Evolutionary conservation across 2,113 vertebrate genomes (phyloP).

Genomic region (Acinonyx jubatus): DNA sequence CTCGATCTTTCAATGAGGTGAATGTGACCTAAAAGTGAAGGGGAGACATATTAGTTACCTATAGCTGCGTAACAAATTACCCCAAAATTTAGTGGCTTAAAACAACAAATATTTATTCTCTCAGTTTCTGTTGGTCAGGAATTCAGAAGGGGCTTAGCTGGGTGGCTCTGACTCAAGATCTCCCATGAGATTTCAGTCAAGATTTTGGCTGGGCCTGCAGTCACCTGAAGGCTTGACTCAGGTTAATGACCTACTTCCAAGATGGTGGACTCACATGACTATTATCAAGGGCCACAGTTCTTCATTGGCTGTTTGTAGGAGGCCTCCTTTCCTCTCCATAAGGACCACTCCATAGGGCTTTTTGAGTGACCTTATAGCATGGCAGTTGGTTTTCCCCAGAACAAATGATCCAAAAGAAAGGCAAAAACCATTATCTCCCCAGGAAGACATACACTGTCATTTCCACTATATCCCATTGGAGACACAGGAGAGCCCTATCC

Average conservation of each 20-base stretch:
- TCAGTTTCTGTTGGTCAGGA: not conserved
- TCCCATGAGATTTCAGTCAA: not conserved
- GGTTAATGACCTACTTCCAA: not conserved
- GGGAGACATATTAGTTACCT: not conserved
- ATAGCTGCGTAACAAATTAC: not conserved
- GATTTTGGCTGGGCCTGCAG: not conserved
- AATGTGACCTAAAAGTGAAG: not conserved
- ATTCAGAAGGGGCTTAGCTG: not conserved
- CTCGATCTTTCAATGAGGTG: not conserved
- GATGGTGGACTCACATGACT: not conserved
- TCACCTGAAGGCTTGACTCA: not conserved
- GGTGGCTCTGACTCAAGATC: not conserved
- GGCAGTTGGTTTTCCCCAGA: not conserved
- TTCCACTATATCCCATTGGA: not conserved
- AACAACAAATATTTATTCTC: not conserved
- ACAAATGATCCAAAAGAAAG: not conserved
- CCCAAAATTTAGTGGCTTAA: not conserved
- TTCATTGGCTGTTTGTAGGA: not conserved
- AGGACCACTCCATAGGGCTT: not conserved
- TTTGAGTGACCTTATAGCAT: not conserved
- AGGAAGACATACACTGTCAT: not conserved
- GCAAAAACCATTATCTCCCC: not conserved
- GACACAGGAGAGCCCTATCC: not conserved
- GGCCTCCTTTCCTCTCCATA: not conserved
- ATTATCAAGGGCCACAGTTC: not conserved